These are phyloP conservation scores for Cyclura pinguis DNA, from an alignment of 2,797 vertebrate species.

Conservation along the genomic window DNA sequence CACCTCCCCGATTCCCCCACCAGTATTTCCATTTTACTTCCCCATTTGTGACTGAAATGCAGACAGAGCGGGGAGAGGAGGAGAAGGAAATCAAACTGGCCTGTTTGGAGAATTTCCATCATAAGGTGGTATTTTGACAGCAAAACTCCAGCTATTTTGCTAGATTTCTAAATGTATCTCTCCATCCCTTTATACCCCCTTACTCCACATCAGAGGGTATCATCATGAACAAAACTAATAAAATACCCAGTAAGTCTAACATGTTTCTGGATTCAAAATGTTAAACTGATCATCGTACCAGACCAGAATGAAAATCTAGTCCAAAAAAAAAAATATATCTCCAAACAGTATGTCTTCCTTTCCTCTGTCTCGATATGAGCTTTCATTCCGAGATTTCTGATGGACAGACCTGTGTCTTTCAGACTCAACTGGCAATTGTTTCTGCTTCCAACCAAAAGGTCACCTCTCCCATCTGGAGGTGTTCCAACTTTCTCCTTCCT, in stretches of 20 bases:
- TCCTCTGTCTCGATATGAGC: not conserved
- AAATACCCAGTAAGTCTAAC: not conserved
- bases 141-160: not conserved
- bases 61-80: slow-evolving; percentile 46
- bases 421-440: not conserved
- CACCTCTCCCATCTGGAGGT: not conserved
- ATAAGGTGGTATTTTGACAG: slow-evolving; percentile 51
- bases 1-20: not conserved
- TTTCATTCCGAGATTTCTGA: not conserved
- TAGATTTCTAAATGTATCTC: not conserved
- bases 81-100: slow-evolving; percentile 23
- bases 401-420: not conserved
- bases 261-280: not conserved
- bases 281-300: not conserved
- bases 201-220: not conserved
- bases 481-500: slow-evolving; percentile 19
- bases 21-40: rapidly evolving
- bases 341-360: not conserved
- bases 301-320: not conserved
- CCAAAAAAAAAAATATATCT: not conserved
- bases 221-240: not conserved
- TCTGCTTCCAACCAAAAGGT: not conserved
- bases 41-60: not conserved
- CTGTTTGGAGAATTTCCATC: slow-evolving; percentile 28
- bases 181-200: no score